Evolutionary conservation across 2,888 invertebrate species (phyloP).

Genomic region (Pachymerium ferrugineum): DNA sequence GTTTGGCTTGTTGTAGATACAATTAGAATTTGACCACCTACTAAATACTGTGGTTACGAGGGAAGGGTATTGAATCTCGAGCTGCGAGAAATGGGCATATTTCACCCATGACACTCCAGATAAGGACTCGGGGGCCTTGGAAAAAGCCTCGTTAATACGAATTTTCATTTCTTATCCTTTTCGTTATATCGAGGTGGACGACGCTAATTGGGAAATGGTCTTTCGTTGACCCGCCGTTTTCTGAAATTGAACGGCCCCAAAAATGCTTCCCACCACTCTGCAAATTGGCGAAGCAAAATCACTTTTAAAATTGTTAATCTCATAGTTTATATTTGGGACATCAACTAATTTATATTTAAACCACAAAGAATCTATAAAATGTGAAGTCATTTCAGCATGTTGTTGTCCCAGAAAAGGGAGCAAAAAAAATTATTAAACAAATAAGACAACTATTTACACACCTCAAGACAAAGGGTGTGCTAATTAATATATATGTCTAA

Average conservation of each 20-base stretch:
- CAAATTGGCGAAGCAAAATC: background rate
- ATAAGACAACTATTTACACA: no score
- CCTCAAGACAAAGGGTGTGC: no score
- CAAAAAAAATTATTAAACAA: no score
- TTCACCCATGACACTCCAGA: conserved; percentile 8
- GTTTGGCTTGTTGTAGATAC: conserved; percentile 5
- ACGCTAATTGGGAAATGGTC: background rate
- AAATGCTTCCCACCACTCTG: background rate
- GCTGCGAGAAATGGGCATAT: conserved; percentile 13
- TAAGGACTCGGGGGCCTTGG: background rate
- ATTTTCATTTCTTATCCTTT: background rate
- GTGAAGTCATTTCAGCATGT: no score
- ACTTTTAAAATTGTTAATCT: no score
- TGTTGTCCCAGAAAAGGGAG: no score
- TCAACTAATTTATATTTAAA: no score
- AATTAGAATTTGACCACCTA: conserved; percentile 7
- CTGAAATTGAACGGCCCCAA: conserved; percentile 7
- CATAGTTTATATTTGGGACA: no score
- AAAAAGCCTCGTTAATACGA: background rate
- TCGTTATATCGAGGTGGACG: background rate
- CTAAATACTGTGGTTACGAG: background rate
- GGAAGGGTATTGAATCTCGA: background rate
- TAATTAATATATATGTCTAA: no score
- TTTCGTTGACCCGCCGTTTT: conserved; percentile 4
- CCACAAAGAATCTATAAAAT: no score